These are phyloP conservation scores for Cryptus viduatorius DNA, from an alignment of 2,888 invertebrate genomes.

Conservation along the genomic window DNA sequence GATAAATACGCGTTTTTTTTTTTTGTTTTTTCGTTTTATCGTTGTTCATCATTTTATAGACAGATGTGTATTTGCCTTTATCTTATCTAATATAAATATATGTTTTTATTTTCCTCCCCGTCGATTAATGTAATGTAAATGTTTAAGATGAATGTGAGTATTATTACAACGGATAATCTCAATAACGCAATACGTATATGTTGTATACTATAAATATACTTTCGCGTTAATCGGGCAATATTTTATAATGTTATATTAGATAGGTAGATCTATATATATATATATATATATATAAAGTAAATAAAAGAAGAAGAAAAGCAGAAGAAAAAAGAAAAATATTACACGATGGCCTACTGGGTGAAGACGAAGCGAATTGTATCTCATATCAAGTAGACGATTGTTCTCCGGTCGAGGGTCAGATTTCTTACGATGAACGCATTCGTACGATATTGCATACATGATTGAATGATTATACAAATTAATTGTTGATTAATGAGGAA, in stretches of 20 bases:
- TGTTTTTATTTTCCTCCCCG: constrained; percentile 27
- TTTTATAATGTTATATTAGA: constrained; percentile 78
- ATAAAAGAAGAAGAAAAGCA: constrained; percentile 21
- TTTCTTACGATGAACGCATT: constrained; percentile 52
- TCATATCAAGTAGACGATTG: constrained; percentile 52
- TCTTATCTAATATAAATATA: constrained; percentile 22
- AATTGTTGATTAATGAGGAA: constrained; percentile 48
- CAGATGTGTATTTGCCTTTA: constrained; percentile 34
- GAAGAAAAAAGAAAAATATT: constrained; percentile 19
- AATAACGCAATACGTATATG: constrained; percentile 55
- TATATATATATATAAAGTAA: constrained; percentile 53
- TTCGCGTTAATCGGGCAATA: constrained; percentile 70
- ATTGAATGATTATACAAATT: constrained; percentile 48
- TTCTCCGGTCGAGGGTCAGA: constrained; percentile 53
- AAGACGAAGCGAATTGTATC: constrained; percentile 54
- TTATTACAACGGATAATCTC: constrained; percentile 66
- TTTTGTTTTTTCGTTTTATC: constrained; percentile 25
- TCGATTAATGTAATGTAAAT: constrained; percentile 55
- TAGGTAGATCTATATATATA: constrained; percentile 64
- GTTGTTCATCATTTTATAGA: constrained; percentile 20
- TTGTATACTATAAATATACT: constrained; percentile 66
- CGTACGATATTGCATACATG: constrained; percentile 56
- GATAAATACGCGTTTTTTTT: constrained; percentile 27
- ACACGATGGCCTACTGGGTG: constrained; percentile 54
- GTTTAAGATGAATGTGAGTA: constrained; percentile 74